Evolutionary conservation across 2,113 vertebrate genomes (phyloP).

Genomic region (Neopipo cinnamomea): DNA sequence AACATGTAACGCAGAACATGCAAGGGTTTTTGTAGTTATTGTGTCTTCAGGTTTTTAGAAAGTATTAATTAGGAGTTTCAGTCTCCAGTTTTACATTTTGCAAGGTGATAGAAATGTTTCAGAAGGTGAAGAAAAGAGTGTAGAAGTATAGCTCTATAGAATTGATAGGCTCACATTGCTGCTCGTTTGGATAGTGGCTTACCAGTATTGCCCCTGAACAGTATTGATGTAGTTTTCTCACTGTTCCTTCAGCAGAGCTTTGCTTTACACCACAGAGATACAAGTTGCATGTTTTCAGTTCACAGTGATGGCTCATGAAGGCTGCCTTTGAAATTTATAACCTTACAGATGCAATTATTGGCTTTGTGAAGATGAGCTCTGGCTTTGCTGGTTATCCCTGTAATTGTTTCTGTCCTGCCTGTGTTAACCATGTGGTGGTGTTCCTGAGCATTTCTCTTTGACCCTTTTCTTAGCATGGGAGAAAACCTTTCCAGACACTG

Average conservation of each 20-base stretch:
- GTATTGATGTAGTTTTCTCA: constrained; percentile 10
- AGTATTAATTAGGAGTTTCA: background rate
- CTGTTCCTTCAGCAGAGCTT: background rate
- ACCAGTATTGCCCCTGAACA: background rate
- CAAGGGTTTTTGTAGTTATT: background rate
- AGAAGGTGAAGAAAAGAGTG: background rate
- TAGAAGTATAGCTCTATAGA: background rate
- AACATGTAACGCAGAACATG: background rate
- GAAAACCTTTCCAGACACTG: background rate
- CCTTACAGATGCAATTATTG: background rate
- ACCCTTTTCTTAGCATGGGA: background rate
- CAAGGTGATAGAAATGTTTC: background rate
- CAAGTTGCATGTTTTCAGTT: background rate
- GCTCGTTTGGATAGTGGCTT: background rate
- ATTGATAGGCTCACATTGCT: background rate
- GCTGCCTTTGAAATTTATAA: background rate
- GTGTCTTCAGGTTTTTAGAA: background rate
- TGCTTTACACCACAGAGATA: background rate
- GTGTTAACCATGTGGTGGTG: background rate
- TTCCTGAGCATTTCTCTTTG: background rate
- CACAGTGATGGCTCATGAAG: background rate
- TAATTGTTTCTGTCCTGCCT: background rate
- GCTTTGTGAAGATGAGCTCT: constrained; percentile 1
- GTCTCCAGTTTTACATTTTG: background rate
- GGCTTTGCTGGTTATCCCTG: background rate